Percentiles rank a stretch among this genome's conserved stretches.
phyloP scores from a whole-genome alignment of 2,113 vertebrate genomes.

The Cavia aperea region DNA sequence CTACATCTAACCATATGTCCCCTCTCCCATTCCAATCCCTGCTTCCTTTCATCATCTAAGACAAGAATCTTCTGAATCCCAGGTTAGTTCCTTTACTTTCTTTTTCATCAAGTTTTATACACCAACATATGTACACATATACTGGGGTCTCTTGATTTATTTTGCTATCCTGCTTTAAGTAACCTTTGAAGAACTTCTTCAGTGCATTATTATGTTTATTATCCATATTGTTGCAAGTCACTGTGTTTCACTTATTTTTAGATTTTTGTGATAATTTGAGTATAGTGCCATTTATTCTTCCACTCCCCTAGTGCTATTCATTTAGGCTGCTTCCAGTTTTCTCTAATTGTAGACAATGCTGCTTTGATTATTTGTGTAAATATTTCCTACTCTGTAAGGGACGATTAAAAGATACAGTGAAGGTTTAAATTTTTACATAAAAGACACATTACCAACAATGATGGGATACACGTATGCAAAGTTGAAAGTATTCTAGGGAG shows the following conservation, averaged over 20 bases:
- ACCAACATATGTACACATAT: background rate
- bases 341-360: background rate
- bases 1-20: background rate
- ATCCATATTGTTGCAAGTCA: background rate
- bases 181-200: background rate
- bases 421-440: background rate
- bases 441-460: background rate
- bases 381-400: background rate
- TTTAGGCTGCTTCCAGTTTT: background rate
- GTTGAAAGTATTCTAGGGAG: background rate
- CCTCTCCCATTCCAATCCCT: background rate
- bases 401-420: background rate
- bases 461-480: background rate
- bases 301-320: background rate
- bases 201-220: background rate
- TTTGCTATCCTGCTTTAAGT: background rate
- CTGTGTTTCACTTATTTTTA: background rate
- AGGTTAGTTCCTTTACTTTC: conserved; percentile 6
- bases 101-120: background rate
- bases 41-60: background rate
- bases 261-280: background rate
- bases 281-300: background rate
- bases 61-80: conserved; percentile 12
- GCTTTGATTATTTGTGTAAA: background rate
- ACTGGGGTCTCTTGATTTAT: conserved; percentile 17